phyloP scores from a whole-genome alignment of 2,888 invertebrate species.

The Dicyrtoma fusca region DNA sequence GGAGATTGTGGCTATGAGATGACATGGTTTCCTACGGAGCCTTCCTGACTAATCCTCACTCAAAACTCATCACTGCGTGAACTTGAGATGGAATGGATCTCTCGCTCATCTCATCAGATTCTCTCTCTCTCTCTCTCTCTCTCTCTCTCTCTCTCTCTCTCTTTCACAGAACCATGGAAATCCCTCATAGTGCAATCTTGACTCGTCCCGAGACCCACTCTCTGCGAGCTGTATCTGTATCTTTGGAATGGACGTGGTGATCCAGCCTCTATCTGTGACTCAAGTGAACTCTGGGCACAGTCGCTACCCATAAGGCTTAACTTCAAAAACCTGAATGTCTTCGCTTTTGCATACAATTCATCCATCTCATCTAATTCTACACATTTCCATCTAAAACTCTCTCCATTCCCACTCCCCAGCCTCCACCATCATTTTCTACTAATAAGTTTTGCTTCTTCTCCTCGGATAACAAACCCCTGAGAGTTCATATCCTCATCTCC shows the following conservation, averaged over 20 bases:
- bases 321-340: slow-evolving; percentile 35
- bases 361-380: slow-evolving; percentile 33
- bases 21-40: slow-evolving; percentile 9
- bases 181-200: slow-evolving; percentile 7
- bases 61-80: slow-evolving; percentile 45
- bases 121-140: slow-evolving; percentile 28
- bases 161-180: background rate
- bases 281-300: background rate
- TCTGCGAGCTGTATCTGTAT: too few relatives aligned
- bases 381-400: slow-evolving; percentile 24
- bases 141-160: background rate
- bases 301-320: slow-evolving; percentile 21
- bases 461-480: background rate
- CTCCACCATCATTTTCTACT: background rate
- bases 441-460: slow-evolving; percentile 8
- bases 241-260: background rate
- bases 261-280: background rate
- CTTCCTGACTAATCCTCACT: slow-evolving; percentile 40
- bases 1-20: slow-evolving; percentile 6
- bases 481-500: too few relatives aligned
- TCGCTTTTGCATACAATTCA: slow-evolving; percentile 37
- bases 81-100: slow-evolving; percentile 39
- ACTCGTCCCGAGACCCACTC: background rate
- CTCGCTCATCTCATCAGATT: slow-evolving; percentile 34
- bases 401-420: background rate